Conservation (phyloP, 2,113 vertebrate species). For the Indri indri region DNA sequence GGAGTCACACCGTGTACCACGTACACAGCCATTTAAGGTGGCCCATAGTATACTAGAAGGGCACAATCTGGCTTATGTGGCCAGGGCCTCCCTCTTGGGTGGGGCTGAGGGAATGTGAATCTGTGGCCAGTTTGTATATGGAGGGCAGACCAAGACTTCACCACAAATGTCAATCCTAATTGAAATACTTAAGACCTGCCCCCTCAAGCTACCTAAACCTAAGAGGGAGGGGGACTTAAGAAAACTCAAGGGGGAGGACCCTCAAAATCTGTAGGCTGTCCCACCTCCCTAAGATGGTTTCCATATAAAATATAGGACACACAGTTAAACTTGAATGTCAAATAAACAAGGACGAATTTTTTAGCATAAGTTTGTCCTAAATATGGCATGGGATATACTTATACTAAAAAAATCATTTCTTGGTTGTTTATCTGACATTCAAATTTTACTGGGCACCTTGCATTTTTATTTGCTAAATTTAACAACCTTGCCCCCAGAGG, state of each 20-base stretch:
- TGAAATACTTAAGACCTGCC: background rate
- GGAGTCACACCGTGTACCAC: background rate
- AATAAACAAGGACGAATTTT: background rate
- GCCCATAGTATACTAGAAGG: background rate
- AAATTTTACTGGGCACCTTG: background rate
- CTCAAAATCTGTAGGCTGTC: background rate
- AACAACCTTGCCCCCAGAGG: background rate
- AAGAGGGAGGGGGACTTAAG: background rate
- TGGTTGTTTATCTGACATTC: background rate
- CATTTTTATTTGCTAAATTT: background rate
- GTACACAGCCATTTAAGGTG: background rate
- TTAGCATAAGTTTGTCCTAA: background rate
- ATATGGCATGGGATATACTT: background rate
- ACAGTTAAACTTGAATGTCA: background rate
- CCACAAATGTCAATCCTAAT: background rate
- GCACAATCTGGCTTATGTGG: background rate
- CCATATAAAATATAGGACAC: background rate
- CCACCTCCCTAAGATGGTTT: background rate
- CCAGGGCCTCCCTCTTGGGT: background rate
- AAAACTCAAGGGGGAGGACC: background rate
- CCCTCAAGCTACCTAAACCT: background rate
- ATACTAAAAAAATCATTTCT: background rate
- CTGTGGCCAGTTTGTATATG: background rate
- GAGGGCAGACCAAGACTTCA: background rate
- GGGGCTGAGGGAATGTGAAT: background rate